These are phyloP conservation scores for Drosophila murphyi DNA, from an alignment of 1,140 invertebrate species.

Conservation along the genomic window DNA sequence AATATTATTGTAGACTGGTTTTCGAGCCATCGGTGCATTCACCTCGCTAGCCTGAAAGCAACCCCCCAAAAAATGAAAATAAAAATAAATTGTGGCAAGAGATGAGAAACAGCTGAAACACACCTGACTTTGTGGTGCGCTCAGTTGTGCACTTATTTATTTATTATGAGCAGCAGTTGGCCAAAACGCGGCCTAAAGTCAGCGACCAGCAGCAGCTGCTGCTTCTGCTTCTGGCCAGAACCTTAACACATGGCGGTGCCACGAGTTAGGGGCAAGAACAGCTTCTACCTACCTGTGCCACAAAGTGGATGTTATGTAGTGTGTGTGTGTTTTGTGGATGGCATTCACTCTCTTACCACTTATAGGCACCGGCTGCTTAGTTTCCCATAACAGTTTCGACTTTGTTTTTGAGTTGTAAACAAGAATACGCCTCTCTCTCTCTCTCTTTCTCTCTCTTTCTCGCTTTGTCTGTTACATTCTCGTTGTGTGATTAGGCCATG, in stretches of 20 bases:
- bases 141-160: slow-evolving; percentile 20
- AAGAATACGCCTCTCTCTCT: slow-evolving; percentile 31
- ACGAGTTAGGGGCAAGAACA: not conserved
- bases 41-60: slow-evolving; percentile 63
- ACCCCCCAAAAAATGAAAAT: slow-evolving; percentile 43
- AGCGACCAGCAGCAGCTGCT: slow-evolving; percentile 36
- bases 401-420: slow-evolving; percentile 75
- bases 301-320: not conserved
- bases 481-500: slow-evolving; percentile 55
- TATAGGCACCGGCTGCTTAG: slow-evolving; percentile 26
- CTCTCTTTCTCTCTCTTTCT: not conserved
- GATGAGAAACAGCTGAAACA: slow-evolving; percentile 45
- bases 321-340: slow-evolving; percentile 35
- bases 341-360: slow-evolving; percentile 31
- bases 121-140: slow-evolving; percentile 62
- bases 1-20: slow-evolving; percentile 60
- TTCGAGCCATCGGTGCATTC: slow-evolving; percentile 57
- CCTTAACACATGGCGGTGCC: slow-evolving; percentile 9
- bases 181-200: slow-evolving; percentile 12
- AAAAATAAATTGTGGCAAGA: not conserved
- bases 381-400: slow-evolving; percentile 53
- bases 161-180: slow-evolving; percentile 41
- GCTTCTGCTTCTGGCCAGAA: slow-evolving; percentile 20
- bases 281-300: slow-evolving; percentile 22
- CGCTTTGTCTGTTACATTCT: not conserved